Evolutionary conservation across 2,113 vertebrate species (phyloP).

Genomic region (Phocoena sinus): DNA sequence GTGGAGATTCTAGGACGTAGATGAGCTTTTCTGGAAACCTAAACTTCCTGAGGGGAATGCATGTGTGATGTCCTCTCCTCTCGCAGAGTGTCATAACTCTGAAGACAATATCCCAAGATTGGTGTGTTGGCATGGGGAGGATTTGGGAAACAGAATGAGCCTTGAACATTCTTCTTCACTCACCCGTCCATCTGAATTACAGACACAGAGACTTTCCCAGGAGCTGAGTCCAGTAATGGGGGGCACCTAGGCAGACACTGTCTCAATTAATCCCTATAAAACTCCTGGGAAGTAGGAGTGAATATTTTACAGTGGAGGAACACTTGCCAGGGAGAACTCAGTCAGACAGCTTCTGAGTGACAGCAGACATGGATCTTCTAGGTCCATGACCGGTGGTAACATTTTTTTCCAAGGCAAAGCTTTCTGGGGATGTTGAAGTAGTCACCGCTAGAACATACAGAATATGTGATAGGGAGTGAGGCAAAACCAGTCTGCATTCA

Average conservation of each 20-base stretch:
- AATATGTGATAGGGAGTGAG: not conserved
- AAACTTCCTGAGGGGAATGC: not conserved
- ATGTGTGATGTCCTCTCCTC: no score
- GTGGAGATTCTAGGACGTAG: not conserved
- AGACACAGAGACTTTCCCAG: not conserved
- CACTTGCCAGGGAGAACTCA: rapidly evolving
- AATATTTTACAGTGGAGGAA: rapidly evolving
- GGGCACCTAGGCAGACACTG: not conserved
- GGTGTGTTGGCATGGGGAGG: not conserved
- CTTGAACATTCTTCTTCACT: not conserved
- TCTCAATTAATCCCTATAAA: not conserved
- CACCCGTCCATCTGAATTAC: not conserved
- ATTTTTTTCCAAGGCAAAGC: not conserved
- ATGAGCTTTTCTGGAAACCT: not conserved
- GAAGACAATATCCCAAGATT: not conserved
- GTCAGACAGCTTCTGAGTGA: not conserved
- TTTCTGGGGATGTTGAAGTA: not conserved
- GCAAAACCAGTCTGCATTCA: not conserved
- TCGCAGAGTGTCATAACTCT: not conserved
- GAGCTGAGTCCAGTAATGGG: not conserved
- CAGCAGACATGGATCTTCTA: not conserved
- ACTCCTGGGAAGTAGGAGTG: not conserved
- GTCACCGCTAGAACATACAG: not conserved
- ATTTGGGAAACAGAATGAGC: not conserved
- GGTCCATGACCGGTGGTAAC: not conserved